Conservation (phyloP, 1,140 invertebrate genomes). For the Meloidogyne chitwoodi region DNA sequence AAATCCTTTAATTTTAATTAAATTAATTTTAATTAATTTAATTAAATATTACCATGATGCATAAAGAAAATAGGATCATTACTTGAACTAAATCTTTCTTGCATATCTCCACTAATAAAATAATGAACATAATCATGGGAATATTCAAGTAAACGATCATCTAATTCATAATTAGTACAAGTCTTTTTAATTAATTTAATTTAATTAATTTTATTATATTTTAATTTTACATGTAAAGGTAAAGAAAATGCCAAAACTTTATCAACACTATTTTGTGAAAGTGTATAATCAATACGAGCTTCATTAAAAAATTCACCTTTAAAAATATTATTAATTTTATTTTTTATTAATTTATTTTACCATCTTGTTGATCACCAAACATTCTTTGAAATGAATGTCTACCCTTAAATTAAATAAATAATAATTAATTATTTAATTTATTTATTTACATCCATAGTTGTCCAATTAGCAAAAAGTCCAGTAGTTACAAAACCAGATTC, state of each 20-base stretch:
- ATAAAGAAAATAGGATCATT: conserved; percentile 61
- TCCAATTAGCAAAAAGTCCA: conserved; percentile 51
- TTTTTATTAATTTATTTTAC: background rate
- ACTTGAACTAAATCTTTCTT: conserved; percentile 51
- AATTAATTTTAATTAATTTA: background rate
- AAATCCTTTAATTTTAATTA: conserved; percentile 47
- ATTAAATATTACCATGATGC: conserved; percentile 57
- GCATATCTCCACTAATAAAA: conserved; percentile 59
- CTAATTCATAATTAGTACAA: conserved; percentile 44
- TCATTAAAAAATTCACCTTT: conserved; percentile 48
- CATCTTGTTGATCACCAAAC: conserved; percentile 40
- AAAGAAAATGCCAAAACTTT: conserved; percentile 38
- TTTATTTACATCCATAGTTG: conserved; percentile 40
- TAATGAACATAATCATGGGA: conserved; percentile 54
- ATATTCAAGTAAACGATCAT: conserved; percentile 55
- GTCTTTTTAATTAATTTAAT: conserved; percentile 21
- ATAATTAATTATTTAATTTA: background rate
- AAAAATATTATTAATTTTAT: background rate
- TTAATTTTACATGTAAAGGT: conserved; percentile 31
- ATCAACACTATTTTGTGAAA: conserved; percentile 42
- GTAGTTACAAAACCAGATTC: conserved; percentile 37
- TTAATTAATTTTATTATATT: too few species aligned
- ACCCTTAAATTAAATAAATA: conserved; percentile 26
- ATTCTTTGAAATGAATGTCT: conserved; percentile 43
- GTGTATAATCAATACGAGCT: conserved; percentile 45